phyloP scores from a whole-genome alignment of 1,140 invertebrate species.

The Octopus bimaculoides region DNA sequence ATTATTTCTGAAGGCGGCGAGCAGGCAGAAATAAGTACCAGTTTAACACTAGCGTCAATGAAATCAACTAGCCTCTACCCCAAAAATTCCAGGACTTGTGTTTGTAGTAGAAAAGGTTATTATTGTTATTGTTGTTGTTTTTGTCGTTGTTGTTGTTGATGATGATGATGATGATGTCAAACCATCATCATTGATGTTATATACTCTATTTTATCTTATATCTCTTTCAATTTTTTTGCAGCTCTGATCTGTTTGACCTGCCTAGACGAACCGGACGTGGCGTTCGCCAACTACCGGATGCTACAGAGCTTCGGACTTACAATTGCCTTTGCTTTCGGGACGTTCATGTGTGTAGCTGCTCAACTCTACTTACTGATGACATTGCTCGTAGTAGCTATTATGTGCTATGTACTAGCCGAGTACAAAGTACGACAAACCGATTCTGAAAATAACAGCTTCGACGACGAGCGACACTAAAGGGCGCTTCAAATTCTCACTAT shows the following conservation, averaged over 20 bases:
- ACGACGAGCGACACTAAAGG: constrained; percentile 40
- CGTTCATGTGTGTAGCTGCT: constrained; percentile 80
- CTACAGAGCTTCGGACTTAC: constrained; percentile 94
- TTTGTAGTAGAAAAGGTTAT: too few species aligned
- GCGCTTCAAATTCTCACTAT: neutral
- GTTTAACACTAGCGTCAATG: too few species aligned
- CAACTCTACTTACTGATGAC: constrained; percentile 86
- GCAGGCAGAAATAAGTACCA: too few species aligned
- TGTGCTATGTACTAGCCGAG: constrained; percentile 55
- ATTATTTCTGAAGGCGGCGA: too few species aligned
- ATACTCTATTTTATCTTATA: too few species aligned
- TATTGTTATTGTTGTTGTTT: too few species aligned
- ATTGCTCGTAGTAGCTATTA: constrained; percentile 68
- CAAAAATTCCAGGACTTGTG: too few species aligned
- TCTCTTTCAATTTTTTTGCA: constrained; percentile 31
- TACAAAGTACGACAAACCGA: constrained; percentile 47
- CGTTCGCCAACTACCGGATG: constrained; percentile 92
- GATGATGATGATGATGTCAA: too few species aligned
- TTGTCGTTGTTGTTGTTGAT: too few species aligned
- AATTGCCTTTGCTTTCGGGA: constrained; percentile 75
- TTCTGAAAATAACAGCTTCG: constrained; percentile 9
- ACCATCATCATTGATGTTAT: too few species aligned
- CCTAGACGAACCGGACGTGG: constrained; percentile 87
- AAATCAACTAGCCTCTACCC: too few species aligned
- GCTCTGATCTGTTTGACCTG: constrained; percentile 85